Conservation (phyloP, 2,113 vertebrate genomes). For the Piaya cayana region DNA sequence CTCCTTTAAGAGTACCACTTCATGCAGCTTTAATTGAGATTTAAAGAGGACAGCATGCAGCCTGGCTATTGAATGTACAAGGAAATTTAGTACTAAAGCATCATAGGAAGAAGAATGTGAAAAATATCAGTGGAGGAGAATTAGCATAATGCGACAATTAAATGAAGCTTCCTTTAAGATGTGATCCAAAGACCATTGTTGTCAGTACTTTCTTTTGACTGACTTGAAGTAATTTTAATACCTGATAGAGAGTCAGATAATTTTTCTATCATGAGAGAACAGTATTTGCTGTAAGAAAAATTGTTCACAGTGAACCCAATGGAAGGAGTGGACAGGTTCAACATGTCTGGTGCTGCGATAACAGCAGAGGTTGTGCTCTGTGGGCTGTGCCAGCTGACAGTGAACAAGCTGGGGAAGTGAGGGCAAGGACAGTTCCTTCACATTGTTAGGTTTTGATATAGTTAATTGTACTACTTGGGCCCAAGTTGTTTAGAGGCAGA, state of each 20-base stretch:
- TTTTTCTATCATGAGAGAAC: neutral
- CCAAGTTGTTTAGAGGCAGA: neutral
- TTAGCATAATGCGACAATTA: neutral
- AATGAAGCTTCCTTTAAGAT: neutral
- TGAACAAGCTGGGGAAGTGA: neutral
- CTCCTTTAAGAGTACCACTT: neutral
- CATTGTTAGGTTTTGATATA: neutral
- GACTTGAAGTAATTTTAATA: neutral
- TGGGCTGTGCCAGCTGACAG: neutral
- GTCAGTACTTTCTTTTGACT: neutral
- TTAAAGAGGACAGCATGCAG: neutral
- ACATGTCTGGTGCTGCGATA: neutral
- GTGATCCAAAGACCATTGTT: neutral
- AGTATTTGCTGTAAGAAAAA: neutral
- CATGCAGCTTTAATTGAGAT: neutral
- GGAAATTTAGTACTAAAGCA: neutral
- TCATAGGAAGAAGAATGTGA: neutral
- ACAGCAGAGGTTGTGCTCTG: neutral
- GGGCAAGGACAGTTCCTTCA: neutral
- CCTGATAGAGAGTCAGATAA: neutral
- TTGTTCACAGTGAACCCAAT: neutral
- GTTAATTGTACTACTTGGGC: neutral
- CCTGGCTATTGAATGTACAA: neutral
- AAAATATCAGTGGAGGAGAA: neutral
- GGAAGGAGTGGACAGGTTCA: neutral